phyloP scores from a whole-genome alignment of 2,113 vertebrate species.

The Opisthocomus hoazin region DNA sequence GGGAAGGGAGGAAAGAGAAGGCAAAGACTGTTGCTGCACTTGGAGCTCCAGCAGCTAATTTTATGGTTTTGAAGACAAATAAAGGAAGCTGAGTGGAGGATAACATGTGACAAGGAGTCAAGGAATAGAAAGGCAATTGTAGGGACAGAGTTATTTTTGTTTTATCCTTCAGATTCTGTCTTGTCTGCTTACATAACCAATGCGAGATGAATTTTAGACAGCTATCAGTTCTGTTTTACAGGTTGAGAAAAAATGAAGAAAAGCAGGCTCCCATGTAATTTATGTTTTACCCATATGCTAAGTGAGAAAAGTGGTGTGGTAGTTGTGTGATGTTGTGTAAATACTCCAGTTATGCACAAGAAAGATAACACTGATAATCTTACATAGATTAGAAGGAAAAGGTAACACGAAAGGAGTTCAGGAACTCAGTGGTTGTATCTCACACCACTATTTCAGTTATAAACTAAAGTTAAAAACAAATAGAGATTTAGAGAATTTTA shows the following conservation, averaged over 20 bases:
- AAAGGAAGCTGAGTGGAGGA: not conserved
- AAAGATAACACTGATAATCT: not conserved
- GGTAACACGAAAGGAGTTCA: not conserved
- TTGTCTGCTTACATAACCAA: not conserved
- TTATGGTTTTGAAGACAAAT: not conserved
- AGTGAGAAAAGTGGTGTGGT: not conserved
- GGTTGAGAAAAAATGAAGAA: not conserved
- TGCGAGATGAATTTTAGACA: not conserved
- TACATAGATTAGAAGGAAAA: not conserved
- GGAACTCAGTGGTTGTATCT: not conserved
- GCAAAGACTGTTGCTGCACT: not conserved
- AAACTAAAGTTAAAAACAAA: not conserved
- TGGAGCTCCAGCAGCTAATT: rapidly evolving
- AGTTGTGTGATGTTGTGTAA: not conserved
- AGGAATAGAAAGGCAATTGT: not conserved
- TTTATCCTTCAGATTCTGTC: not conserved
- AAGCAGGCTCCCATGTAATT: not conserved
- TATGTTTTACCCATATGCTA: not conserved
- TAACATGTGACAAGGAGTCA: not conserved
- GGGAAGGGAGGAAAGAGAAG: not conserved
- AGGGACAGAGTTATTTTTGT: not conserved
- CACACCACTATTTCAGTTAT: not conserved
- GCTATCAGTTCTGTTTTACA: not conserved
- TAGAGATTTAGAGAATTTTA: not conserved
- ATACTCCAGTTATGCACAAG: not conserved